Base-by-base conservation (phyloP, 2,113 vertebrate genomes). In the Salvelinus fontinalis region DNA sequence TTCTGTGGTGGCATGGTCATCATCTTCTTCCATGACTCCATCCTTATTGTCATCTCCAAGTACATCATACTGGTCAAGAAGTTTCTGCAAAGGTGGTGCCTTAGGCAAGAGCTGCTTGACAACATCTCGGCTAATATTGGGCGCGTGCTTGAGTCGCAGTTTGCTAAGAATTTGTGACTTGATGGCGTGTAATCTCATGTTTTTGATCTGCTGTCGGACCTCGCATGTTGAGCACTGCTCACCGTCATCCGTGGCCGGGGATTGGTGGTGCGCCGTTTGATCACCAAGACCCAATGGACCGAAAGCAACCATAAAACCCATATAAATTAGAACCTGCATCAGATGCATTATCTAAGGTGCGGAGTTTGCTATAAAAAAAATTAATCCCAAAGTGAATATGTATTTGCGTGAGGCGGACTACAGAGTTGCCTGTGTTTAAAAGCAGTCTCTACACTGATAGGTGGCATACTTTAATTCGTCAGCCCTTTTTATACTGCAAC, bases 121-220 rank as follows among this genome's bases (percentile, higher is more conserved):
- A 79, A 94, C 91, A 79, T 99, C 97, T 81, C 97, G 95, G 94
- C 97, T 99, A 87, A 99, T 99, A 77, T 99, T 99, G 22, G 98
- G 98, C 82, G 98, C 96, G 81, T 97, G 94, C 79, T 97, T 97
- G 93, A 99, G 96, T 0, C 96, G 95, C 86, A 99, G 96, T 88
- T 99, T 99, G 93, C 97, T 99, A 89, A 99, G 94, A 84, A 99
- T 98, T 80, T 99, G 97, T 20, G 95, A 95, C 85, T 99, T 99
- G 86, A 99, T 99, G 60, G 97, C 96, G 94, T 99, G 96, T 87
- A 99, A 88, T 74, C 97, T 93, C 92, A 97, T 96, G 87, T 93
- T 95, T 89, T 96, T 98, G 73, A 95, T 97, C 79, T 97, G 97
- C 92, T 99, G 95, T 81, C 97, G 96, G 93, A 96, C 95, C 16